Conservation (phyloP, 1,140 invertebrate species). For the Drusus annulatus region DNA sequence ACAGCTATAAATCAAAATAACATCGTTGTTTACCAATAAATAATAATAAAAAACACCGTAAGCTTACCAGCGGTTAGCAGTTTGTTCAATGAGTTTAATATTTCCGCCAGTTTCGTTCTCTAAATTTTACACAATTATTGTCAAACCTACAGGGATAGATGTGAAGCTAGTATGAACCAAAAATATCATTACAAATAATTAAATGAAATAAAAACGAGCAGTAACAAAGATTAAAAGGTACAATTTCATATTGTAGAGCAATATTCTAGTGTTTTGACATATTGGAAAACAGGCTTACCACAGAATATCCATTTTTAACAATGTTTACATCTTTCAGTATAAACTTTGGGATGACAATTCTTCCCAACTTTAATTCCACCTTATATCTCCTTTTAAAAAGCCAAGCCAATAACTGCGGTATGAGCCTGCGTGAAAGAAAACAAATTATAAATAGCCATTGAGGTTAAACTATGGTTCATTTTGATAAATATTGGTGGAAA, state of each 20-base stretch:
- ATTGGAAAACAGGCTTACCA: conserved; percentile 72
- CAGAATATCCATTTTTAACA: conserved; percentile 77
- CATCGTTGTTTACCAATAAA: too few species aligned
- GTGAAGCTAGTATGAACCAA: not conserved
- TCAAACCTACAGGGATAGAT: not conserved
- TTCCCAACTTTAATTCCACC: conserved; percentile 78
- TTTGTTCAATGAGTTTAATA: too few species aligned
- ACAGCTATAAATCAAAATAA: too few species aligned
- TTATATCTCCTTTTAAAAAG: conserved; percentile 78
- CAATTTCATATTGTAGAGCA: too few species aligned
- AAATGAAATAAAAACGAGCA: too few species aligned
- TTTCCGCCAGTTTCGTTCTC: not conserved
- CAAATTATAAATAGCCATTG: conserved; percentile 43
- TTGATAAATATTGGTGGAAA: too few species aligned
- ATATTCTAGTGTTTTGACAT: too few species aligned
- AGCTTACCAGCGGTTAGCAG: too few species aligned
- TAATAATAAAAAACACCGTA: too few species aligned
- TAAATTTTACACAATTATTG: not conserved
- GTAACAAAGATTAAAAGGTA: too few species aligned
- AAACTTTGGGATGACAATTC: conserved; percentile 79
- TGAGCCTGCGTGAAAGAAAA: conserved; percentile 68
- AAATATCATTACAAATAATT: not conserved
- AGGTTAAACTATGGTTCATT: conserved; percentile 51
- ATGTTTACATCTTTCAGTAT: conserved; percentile 78
- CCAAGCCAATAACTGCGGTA: conserved; percentile 80